Conservation (phyloP, 2,113 vertebrate species). For the Sinocyclocheilus anshuiensis region DNA sequence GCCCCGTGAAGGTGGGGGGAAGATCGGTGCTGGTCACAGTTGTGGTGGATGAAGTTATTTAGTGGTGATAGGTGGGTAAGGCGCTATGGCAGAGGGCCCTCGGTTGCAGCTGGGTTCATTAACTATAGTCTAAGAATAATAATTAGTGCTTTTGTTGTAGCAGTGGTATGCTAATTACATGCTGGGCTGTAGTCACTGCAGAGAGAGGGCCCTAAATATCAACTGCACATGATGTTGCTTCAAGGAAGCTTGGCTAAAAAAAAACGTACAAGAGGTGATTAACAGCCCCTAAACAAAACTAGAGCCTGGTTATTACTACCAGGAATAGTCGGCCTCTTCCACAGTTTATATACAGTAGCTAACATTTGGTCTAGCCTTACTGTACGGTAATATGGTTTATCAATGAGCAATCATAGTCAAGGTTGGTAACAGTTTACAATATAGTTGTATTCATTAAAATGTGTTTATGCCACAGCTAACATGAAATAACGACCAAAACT, state of each 20-base stretch:
- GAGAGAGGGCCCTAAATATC: background rate
- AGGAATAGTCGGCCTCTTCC: background rate
- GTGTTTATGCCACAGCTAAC: no score
- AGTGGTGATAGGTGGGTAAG: constrained; percentile 25
- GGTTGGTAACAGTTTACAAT: background rate
- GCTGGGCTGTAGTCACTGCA: constrained; percentile 35
- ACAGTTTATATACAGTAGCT: background rate
- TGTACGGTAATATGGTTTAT: background rate
- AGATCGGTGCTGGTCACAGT: background rate
- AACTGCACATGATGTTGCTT: constrained; percentile 7
- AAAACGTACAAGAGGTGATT: background rate
- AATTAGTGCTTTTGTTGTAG: constrained; percentile 59
- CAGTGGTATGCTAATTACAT: constrained; percentile 55
- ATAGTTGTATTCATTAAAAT: background rate
- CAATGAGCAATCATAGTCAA: background rate
- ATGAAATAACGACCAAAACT: no score
- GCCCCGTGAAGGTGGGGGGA: background rate
- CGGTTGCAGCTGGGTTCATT: constrained; percentile 59
- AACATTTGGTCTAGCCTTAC: background rate
- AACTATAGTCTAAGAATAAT: constrained; percentile 55
- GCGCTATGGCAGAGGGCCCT: constrained; percentile 44
- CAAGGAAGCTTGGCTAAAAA: background rate
- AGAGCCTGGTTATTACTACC: background rate
- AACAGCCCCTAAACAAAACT: background rate
- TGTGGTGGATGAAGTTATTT: constrained; percentile 28